Evolutionary conservation across 2,888 invertebrate species (phyloP).

Genomic region (Timema podura): DNA sequence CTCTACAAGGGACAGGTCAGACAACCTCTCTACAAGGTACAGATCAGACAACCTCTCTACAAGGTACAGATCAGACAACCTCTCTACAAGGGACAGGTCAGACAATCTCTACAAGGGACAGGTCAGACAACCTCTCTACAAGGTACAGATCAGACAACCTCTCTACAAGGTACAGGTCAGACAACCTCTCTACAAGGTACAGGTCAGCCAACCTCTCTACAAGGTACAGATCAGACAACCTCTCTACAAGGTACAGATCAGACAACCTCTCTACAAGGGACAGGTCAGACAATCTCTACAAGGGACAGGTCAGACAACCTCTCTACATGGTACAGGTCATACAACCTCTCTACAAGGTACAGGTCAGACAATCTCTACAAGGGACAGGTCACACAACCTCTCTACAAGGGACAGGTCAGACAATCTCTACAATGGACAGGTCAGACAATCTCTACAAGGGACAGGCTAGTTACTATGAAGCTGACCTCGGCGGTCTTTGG

Average conservation of each 20-base stretch:
- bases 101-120: slow-evolving; percentile 30
- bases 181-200: too few relatives aligned
- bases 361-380: slow-evolving; percentile 13
- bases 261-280: slow-evolving; percentile 42
- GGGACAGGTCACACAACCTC: too few relatives aligned
- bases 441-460: too few relatives aligned
- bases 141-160: too few relatives aligned
- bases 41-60: slow-evolving; percentile 13
- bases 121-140: slow-evolving; percentile 13
- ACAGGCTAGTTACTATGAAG: too few relatives aligned
- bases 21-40: slow-evolving; percentile 41
- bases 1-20: too few relatives aligned
- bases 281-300: slow-evolving; percentile 30
- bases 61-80: too few relatives aligned
- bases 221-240: slow-evolving; percentile 16
- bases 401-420: slow-evolving; percentile 27
- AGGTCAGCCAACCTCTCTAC: slow-evolving; percentile 39
- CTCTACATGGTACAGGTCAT: too few relatives aligned
- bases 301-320: slow-evolving; percentile 17
- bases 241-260: too few relatives aligned
- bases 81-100: slow-evolving; percentile 31
- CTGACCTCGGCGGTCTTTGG: too few relatives aligned
- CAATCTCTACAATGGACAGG: too few relatives aligned
- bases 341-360: slow-evolving; percentile 41
- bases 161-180: slow-evolving; percentile 27